Evolutionary conservation across 2,113 vertebrate species (phyloP), one percentile per base, ranked within the genome.

Genomic region (Ciconia maguari): DNA sequence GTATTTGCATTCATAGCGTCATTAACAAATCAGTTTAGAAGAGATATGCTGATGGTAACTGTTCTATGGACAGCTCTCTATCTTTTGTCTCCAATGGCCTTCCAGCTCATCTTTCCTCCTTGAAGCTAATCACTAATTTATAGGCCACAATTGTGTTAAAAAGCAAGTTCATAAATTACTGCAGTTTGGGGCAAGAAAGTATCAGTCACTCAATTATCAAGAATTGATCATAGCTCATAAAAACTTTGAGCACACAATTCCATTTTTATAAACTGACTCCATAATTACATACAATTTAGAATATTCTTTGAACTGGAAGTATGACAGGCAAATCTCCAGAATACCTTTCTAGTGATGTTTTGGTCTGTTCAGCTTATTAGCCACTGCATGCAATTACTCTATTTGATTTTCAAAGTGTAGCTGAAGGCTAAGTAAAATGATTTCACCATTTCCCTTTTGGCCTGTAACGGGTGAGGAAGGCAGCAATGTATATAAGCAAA

Each of bases 111-210:
- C 86, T 95, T 92, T 94, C 91, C 64, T 75, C 22, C 86, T 89
- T 78, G 51, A 62, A 66, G 22, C 32, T 94, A 51, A 91, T 94
- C n/a, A 91, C 46, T 92, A 96, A 92, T 94, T 96, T 81, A 94
- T 91, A 94, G 25, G 48, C 32, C 11, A 75, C 29, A 70, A 70
- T 27, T 5, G 27, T 51, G 62, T 66, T 74, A 80, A 92, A 93
- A 94, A 92, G 18, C 54, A 94, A 58, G 41, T 83, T 92, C 51
- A 89, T 83, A 92, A 81, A 66, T n/a, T 46, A 66, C 29, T 6
- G 4, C 19, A 92, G 42, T 66, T 87, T 69, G 15, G 22, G 15
- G n/a, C 65, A 88, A 1, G 0, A 55, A 71, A 55, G 13, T 14
- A 55, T 25, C 12, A 51, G 30, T 60, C 51, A 68, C 48, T 74